Evolutionary conservation across 2,113 vertebrate genomes (phyloP).

Genomic region (Podilymbus podiceps): DNA sequence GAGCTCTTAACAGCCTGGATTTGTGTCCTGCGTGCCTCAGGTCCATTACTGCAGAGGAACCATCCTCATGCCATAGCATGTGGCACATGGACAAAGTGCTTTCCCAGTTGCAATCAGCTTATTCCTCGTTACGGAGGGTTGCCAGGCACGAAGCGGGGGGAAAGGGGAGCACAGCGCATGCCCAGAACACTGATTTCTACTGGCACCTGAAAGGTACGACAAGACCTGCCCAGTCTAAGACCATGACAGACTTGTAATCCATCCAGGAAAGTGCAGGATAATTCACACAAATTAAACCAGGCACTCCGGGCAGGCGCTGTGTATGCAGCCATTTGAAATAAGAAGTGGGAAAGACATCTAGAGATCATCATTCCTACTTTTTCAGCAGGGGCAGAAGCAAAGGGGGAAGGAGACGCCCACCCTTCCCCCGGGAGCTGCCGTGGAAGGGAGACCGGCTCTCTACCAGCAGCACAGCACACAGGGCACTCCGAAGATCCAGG

Average conservation of each 20-base stretch:
- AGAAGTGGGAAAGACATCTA: rapidly evolving
- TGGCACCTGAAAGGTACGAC: background rate
- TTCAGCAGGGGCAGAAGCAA: background rate
- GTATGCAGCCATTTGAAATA: background rate
- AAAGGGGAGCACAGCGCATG: background rate
- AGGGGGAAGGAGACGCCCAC: background rate
- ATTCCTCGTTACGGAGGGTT: background rate
- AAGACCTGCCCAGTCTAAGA: background rate
- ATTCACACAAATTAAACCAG: background rate
- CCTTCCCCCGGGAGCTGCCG: background rate
- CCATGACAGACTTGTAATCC: background rate
- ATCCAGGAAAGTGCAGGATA: background rate
- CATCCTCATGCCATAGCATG: rapidly evolving
- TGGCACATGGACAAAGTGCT: background rate
- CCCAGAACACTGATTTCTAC: background rate
- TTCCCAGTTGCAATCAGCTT: background rate
- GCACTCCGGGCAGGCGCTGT: rapidly evolving
- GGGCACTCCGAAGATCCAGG: background rate
- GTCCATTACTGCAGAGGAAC: background rate
- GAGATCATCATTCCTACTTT: background rate
- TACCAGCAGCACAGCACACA: background rate
- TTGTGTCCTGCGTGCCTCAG: background rate
- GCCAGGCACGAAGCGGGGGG: background rate
- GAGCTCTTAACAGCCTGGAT: background rate
- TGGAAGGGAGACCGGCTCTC: background rate